These are phyloP conservation scores for Tokudaia tokunoshimensis DNA, from an alignment of 2,797 vertebrate species.

Conservation along the genomic window DNA sequence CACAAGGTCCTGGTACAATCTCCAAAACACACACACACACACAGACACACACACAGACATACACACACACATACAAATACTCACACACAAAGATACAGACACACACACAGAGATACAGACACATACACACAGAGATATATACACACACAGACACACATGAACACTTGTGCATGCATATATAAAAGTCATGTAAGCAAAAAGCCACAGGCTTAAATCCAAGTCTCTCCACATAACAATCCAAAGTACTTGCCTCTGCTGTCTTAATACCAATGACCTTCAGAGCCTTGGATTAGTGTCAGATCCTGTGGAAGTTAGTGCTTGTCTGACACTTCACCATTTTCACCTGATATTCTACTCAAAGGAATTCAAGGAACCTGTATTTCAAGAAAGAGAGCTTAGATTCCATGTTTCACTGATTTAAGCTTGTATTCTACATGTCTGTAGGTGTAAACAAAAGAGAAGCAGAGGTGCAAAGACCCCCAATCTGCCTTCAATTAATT, in stretches of 20 bases:
- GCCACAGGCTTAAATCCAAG: not conserved
- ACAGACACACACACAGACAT: not conserved
- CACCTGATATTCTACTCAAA: not conserved
- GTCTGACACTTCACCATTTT: not conserved
- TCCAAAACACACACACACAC: not conserved
- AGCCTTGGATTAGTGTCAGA: not conserved
- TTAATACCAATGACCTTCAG: not conserved
- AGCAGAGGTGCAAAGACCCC: not conserved
- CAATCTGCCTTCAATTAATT: not conserved
- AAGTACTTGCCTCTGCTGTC: not conserved
- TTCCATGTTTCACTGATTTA: not conserved
- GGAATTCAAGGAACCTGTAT: too few species aligned
- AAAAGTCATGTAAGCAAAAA: slow-evolving; percentile 4
- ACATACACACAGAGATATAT: too few species aligned
- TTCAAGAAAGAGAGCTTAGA: not conserved
- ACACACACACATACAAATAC: not conserved
- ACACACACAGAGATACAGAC: not conserved
- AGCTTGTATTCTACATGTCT: not conserved
- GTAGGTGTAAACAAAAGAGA: not conserved
- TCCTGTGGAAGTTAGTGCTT: not conserved
- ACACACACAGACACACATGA: not conserved
- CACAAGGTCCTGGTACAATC: not conserved
- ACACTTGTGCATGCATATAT: not conserved
- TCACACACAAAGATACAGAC: not conserved
- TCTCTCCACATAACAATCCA: not conserved